These are phyloP conservation scores for Orgyia antiqua DNA, from an alignment of 2,888 invertebrate species.

Conservation along the genomic window DNA sequence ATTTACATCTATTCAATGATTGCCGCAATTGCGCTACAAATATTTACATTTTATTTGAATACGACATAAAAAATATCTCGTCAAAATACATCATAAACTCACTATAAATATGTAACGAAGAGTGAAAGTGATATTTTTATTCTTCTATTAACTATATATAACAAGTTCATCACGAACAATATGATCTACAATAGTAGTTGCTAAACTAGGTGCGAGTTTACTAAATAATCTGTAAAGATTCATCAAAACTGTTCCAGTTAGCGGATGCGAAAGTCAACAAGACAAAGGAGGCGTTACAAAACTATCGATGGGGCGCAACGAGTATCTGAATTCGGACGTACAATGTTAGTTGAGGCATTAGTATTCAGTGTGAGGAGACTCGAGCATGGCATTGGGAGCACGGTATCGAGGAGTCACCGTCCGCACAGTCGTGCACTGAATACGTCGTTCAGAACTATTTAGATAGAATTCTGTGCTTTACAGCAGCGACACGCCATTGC, in stretches of 20 bases:
- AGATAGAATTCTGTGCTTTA: constrained; percentile 52
- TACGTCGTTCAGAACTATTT: constrained; percentile 38
- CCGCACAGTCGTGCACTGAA: constrained; percentile 63
- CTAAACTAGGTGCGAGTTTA: constrained; percentile 13
- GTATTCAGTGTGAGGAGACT: constrained; percentile 56
- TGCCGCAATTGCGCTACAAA: constrained; percentile 9
- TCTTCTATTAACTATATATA: no score
- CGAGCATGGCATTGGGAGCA: constrained; percentile 57
- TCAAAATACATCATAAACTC: constrained; percentile 4
- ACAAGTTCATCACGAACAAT: no score
- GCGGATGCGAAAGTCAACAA: constrained; percentile 61
- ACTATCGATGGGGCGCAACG: constrained; percentile 55
- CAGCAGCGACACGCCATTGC: constrained; percentile 45
- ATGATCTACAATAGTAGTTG: constrained; percentile 9
- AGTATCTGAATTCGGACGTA: constrained; percentile 45
- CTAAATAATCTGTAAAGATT: no score
- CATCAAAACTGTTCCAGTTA: constrained; percentile 53
- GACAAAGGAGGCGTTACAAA: constrained; percentile 66
- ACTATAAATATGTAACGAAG: constrained; percentile 1
- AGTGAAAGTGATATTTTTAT: constrained; percentile 8
- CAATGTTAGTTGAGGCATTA: constrained; percentile 52
- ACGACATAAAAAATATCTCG: neutral
- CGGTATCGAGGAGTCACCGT: constrained; percentile 68
- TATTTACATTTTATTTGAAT: neutral
- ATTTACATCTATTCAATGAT: constrained; percentile 30